phyloP scores from a whole-genome alignment of 37 sponge, comb jelly and placozoan genomes.

The Cladorhizidae sp. region DNA sequence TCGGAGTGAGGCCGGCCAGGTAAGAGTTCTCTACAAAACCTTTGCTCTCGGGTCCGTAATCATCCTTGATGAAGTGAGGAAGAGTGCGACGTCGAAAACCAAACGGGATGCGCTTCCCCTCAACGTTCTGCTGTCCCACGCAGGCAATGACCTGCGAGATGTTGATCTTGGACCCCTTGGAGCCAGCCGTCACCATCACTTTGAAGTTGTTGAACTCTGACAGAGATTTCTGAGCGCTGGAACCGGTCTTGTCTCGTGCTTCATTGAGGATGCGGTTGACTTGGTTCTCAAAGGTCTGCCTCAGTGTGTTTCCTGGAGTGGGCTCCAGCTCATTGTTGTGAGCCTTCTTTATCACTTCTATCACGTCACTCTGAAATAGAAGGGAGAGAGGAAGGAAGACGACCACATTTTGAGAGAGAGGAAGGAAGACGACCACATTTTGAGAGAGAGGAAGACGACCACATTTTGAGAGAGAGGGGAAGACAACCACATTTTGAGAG shows the following conservation, averaged over 20 bases:
- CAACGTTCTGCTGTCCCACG: slow-evolving; percentile 99
- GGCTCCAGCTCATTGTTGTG: slow-evolving; percentile 99
- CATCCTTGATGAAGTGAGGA: slow-evolving; percentile 99
- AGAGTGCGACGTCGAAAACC: slow-evolving; percentile 98
- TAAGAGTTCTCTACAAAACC: slow-evolving; percentile 99
- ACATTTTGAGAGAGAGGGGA: not conserved
- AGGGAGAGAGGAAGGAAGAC: too few species aligned
- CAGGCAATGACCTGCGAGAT: slow-evolving; percentile 99
- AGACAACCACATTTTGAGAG: not conserved
- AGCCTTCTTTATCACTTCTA: slow-evolving; percentile 97
- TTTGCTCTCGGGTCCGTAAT: slow-evolving; percentile 98
- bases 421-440: not conserved
- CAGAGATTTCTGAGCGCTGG: slow-evolving; percentile 92
- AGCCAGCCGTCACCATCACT: slow-evolving; percentile 98
- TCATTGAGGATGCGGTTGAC: slow-evolving; percentile 97
- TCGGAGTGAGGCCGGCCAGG: slow-evolving; percentile 97
- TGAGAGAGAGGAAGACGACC: too few species aligned
- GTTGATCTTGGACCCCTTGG: slow-evolving; percentile 99
- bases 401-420: not conserved
- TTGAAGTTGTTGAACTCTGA: slow-evolving; percentile 99
- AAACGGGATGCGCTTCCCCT: slow-evolving; percentile 99
- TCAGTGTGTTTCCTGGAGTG: slow-evolving; percentile 97
- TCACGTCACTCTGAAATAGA: slow-evolving; percentile 78
- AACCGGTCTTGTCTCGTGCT: slow-evolving; percentile 97
- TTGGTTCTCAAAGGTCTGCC: slow-evolving; percentile 99